Evolutionary conservation across 2,888 invertebrate species (phyloP).

Genomic region (Drosophila birchii): DNA sequence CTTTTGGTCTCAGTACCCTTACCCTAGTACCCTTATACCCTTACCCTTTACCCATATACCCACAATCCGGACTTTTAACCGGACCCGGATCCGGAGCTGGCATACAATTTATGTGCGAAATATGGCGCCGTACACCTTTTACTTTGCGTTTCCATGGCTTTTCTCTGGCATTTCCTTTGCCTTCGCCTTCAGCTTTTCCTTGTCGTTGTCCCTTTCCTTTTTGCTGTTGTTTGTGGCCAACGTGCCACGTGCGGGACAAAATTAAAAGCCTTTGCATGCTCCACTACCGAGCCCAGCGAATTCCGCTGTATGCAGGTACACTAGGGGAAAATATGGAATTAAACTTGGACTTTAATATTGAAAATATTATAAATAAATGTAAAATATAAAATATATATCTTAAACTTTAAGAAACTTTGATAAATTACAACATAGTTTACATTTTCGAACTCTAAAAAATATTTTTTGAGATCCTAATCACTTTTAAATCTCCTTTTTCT

Average conservation of each 20-base stretch:
- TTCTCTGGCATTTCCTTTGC: conserved; percentile 27
- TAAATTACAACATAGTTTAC: not conserved
- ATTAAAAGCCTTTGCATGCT: conserved; percentile 50
- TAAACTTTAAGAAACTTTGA: not conserved
- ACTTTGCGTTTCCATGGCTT: conserved; percentile 41
- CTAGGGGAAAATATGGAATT: not conserved
- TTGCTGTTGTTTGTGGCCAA: conserved; percentile 34
- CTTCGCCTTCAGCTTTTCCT: conserved; percentile 19
- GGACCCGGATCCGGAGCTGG: conserved; percentile 45
- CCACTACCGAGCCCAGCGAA: conserved; percentile 22
- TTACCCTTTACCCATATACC: conserved; percentile 21
- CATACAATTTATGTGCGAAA: conserved; percentile 77
- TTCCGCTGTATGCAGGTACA: conserved; percentile 25
- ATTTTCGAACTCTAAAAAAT: not conserved
- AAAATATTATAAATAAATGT: not conserved
- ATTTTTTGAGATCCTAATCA: not conserved
- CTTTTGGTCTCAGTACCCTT: conserved; percentile 14
- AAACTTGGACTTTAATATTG: not conserved
- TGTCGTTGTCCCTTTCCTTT: conserved; percentile 8
- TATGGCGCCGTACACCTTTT: conserved; percentile 69
- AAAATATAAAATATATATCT: not conserved
- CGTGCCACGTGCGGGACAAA: conserved; percentile 39
- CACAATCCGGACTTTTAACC: conserved; percentile 25
- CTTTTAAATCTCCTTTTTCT: not conserved
- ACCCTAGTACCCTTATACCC: not conserved